A percentile compares a stretch with the other conserved stretches of the same genome.
Evolutionary conservation across 2,888 invertebrate genomes (phyloP).

Genomic region (Pegoplata infirma): DNA sequence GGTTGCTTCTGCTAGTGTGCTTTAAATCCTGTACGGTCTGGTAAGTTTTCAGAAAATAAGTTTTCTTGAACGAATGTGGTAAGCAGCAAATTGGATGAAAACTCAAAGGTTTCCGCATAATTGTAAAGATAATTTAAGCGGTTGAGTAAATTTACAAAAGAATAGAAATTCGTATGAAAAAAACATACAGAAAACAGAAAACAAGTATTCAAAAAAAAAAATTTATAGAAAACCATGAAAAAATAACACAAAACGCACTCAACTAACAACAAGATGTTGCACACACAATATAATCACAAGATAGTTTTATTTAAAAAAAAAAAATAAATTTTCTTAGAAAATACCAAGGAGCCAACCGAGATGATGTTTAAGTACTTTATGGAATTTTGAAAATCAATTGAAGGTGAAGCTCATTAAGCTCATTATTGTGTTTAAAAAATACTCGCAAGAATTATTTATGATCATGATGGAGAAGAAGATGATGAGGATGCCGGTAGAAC

Average conservation of each 20-base stretch:
- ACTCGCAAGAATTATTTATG: background rate
- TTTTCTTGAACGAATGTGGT: slow-evolving; percentile 55
- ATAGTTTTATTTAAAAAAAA: too few relatives aligned
- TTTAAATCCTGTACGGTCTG: slow-evolving; percentile 50
- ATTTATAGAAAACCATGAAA: background rate
- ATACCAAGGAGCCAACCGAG: background rate
- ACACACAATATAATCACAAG: slow-evolving; percentile 19
- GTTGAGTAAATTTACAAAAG: slow-evolving; percentile 56
- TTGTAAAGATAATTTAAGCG: slow-evolving; percentile 63
- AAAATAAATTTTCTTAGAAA: background rate
- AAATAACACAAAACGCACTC: slow-evolving; percentile 39
- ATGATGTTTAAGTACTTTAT: slow-evolving; percentile 33
- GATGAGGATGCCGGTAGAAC: background rate
- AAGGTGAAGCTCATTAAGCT: slow-evolving; percentile 59
- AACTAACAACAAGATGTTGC: slow-evolving; percentile 47
- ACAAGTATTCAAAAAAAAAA: background rate
- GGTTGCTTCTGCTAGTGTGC: too few relatives aligned
- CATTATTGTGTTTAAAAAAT: slow-evolving; percentile 38
- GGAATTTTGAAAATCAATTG: slow-evolving; percentile 56
- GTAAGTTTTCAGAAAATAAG: slow-evolving; percentile 51
- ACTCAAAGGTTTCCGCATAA: slow-evolving; percentile 63
- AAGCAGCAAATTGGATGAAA: slow-evolving; percentile 62
- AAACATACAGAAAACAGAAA: background rate
- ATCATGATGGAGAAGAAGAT: too few relatives aligned
- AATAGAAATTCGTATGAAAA: slow-evolving; percentile 10